Conservation (phyloP, 2,113 vertebrate species). For the Coryphaenoides rupestris region DNA sequence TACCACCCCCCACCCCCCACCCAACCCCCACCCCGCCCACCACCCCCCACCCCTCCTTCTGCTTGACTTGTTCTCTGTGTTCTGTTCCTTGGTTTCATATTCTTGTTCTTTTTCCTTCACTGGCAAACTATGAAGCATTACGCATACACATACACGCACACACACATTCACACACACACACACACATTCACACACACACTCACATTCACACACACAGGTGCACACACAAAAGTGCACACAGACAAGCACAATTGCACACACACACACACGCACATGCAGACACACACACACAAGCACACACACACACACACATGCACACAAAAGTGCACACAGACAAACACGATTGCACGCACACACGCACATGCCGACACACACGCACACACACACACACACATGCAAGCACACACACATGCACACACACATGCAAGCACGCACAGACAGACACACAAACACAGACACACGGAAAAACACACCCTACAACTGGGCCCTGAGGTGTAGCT, state of each 20-base stretch:
- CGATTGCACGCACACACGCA: neutral
- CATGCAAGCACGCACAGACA: slow-evolving; percentile 9
- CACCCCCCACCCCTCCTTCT: slow-evolving; percentile 9
- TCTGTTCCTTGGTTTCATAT: neutral
- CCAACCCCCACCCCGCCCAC: slow-evolving; percentile 19
- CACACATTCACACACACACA: slow-evolving; percentile 14
- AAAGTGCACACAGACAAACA: neutral
- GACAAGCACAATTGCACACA: neutral
- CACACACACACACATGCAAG: neutral
- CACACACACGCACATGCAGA: neutral
- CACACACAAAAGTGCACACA: slow-evolving; percentile 1
- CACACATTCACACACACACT: neutral
- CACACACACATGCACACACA: neutral
- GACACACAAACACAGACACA: neutral
- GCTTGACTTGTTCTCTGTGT: neutral
- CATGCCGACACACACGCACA: slow-evolving; percentile 11
- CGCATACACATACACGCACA: no score
- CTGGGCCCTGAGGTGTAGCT: slow-evolving; percentile 55
- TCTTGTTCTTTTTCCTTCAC: slow-evolving; percentile 14
- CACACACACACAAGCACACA: neutral
- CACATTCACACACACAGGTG: neutral
- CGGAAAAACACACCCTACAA: neutral
- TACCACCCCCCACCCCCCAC: slow-evolving; percentile 20
- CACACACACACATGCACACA: slow-evolving; percentile 1
- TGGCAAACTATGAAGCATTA: neutral